Percentiles rank a stretch among this genome's conserved stretches.
phyloP scores from a whole-genome alignment of 2,113 vertebrate species.

The Papio anubis region DNA sequence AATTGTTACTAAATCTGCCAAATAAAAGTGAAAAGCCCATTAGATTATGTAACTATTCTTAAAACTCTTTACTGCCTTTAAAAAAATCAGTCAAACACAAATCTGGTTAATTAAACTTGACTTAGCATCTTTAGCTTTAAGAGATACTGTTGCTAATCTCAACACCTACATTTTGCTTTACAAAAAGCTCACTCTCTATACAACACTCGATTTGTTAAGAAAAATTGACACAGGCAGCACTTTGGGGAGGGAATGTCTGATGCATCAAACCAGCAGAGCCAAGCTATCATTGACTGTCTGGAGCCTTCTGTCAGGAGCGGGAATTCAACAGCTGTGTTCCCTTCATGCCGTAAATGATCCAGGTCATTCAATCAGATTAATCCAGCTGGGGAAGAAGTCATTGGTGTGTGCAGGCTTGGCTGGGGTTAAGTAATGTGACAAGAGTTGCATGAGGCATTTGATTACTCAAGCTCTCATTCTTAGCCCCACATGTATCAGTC shows the following conservation, averaged over 20 bases:
- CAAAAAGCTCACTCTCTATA: background rate
- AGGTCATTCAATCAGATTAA: background rate
- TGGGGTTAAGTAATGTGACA: background rate
- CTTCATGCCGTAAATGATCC: background rate
- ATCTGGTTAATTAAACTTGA: background rate
- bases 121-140: background rate
- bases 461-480: background rate
- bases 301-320: constrained; percentile 12
- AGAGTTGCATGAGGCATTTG: background rate
- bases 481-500: background rate
- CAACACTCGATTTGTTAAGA: background rate
- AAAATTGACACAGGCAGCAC: background rate
- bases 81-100: background rate
- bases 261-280: background rate
- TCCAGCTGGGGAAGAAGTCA: background rate
- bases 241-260: background rate
- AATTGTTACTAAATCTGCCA: background rate
- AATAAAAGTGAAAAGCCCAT: background rate
- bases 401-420: background rate
- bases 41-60: background rate
- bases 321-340: constrained; percentile 57
- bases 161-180: background rate
- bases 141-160: background rate
- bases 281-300: background rate
- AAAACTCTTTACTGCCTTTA: background rate